Percentiles rank a stretch among this genome's conserved stretches.
These are phyloP conservation scores for Proisotoma minuta DNA, from an alignment of 2,888 invertebrate genomes.

Conservation along the genomic window DNA sequence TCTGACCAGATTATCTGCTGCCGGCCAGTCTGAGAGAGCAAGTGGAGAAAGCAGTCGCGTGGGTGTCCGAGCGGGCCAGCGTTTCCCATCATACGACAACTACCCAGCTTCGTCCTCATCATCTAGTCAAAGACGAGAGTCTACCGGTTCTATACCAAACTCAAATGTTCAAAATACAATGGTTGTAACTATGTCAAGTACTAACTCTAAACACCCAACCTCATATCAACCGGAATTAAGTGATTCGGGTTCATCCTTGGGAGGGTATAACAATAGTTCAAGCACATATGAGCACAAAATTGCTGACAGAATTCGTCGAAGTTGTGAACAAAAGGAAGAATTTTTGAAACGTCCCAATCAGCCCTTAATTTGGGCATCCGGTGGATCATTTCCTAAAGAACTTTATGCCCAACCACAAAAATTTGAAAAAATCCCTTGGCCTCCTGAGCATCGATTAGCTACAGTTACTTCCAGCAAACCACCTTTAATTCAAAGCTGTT, in stretches of 20 bases:
- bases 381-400: conserved; percentile 45
- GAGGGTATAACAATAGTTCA: background rate
- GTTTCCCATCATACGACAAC: conserved; percentile 38
- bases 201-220: conserved; percentile 17
- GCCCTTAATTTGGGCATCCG: conserved; percentile 58
- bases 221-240: conserved; percentile 2
- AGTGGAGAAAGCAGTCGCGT: conserved; percentile 29
- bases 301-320: conserved; percentile 61
- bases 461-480: conserved; percentile 30
- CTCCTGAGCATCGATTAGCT: conserved; percentile 54
- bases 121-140: conserved; percentile 61
- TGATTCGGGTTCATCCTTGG: background rate
- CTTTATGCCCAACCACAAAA: conserved; percentile 71
- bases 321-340: conserved; percentile 83
- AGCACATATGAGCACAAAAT: conserved; percentile 46
- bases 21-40: conserved; percentile 3
- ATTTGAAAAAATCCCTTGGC: conserved; percentile 67
- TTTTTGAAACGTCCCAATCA: conserved; percentile 66
- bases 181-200: conserved; percentile 42
- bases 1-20: conserved; percentile 21
- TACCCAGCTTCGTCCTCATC: conserved; percentile 56
- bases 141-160: conserved; percentile 59
- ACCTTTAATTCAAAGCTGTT: conserved; percentile 17
- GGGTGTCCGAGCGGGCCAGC: conserved; percentile 44
- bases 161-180: conserved; percentile 34